A percentile compares a stretch with the other conserved stretches of the same genome.
phyloP scores from a whole-genome alignment of 2,797 vertebrate genomes.

The Glyptemys insculpta region DNA sequence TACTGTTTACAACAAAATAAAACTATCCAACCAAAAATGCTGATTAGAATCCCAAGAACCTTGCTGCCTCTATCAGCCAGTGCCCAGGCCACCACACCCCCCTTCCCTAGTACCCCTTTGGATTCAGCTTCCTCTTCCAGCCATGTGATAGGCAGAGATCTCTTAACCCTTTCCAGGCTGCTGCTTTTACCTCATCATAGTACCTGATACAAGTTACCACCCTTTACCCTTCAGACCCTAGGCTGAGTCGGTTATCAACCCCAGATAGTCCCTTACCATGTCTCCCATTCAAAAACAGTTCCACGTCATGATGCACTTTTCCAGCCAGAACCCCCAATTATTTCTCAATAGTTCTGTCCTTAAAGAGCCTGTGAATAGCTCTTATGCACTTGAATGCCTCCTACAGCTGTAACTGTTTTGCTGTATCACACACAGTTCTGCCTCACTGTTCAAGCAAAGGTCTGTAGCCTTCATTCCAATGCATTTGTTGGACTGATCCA shows the following conservation, averaged over 20 bases:
- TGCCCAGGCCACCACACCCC: not conserved
- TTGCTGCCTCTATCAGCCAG: too few relatives aligned
- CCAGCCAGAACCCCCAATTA: conserved; percentile 50
- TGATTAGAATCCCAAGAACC: too few relatives aligned
- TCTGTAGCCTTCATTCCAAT: not conserved
- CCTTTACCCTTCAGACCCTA: not conserved
- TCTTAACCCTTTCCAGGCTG: not conserved
- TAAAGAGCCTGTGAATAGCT: conserved; percentile 50
- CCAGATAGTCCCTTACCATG: not conserved
- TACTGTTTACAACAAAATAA: rapidly evolving
- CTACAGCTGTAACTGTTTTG: conserved; percentile 11
- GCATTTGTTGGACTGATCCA: not conserved
- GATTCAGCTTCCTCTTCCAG: not conserved
- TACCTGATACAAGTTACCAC: rapidly evolving
- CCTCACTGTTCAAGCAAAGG: not conserved
- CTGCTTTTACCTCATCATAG: not conserved
- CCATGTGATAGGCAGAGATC: not conserved
- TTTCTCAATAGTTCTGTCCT: conserved; percentile 48
- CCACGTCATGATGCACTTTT: conserved; percentile 43
- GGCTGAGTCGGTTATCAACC: not conserved
- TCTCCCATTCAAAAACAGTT: conserved; percentile 8
- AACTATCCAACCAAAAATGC: not conserved
- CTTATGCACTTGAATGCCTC: conserved; percentile 51
- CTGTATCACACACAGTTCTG: conserved; percentile 45
- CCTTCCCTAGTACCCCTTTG: rapidly evolving